phyloP scores from a whole-genome alignment of 2,888 invertebrate genomes.

The Drosophila peninsularis region DNA sequence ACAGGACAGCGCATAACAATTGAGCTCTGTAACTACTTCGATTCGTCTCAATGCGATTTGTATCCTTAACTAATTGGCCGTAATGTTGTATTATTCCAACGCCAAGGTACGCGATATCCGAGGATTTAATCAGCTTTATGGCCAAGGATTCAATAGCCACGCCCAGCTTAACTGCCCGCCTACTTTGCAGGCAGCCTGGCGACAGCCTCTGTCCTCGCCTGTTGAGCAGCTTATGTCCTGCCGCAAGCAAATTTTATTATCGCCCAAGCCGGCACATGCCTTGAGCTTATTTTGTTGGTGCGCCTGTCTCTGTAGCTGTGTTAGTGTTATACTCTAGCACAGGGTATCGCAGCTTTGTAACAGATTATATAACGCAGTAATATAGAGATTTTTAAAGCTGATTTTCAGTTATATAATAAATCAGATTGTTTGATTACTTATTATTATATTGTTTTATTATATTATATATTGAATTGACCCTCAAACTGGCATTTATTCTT shows the following conservation, averaged over 20 bases:
- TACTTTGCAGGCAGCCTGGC: neutral
- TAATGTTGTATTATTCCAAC: conserved; percentile 34
- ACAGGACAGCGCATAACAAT: conserved; percentile 25
- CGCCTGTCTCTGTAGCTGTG: conserved; percentile 1
- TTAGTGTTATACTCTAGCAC: neutral
- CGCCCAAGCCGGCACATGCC: conserved; percentile 22
- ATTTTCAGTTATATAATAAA: no score
- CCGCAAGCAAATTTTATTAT: conserved; percentile 63
- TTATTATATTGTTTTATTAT: no score
- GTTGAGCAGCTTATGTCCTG: conserved; percentile 64
- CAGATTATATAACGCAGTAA: no score
- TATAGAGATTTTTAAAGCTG: no score
- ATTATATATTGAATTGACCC: no score
- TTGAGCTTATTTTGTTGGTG: neutral
- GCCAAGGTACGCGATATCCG: conserved; percentile 6
- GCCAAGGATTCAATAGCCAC: conserved; percentile 18
- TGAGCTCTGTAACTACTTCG: conserved; percentile 20
- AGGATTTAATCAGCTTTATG: conserved; percentile 29
- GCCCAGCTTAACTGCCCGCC: conserved; percentile 14
- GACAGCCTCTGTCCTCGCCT: conserved; percentile 25
- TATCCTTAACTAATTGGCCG: conserved; percentile 54
- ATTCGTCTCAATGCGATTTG: conserved; percentile 15
- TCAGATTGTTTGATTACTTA: no score
- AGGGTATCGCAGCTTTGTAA: neutral
- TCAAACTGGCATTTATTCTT: no score